These are phyloP conservation scores for Elgaria multicarinata DNA, from an alignment of 2,113 vertebrate genomes.

Conservation along the genomic window DNA sequence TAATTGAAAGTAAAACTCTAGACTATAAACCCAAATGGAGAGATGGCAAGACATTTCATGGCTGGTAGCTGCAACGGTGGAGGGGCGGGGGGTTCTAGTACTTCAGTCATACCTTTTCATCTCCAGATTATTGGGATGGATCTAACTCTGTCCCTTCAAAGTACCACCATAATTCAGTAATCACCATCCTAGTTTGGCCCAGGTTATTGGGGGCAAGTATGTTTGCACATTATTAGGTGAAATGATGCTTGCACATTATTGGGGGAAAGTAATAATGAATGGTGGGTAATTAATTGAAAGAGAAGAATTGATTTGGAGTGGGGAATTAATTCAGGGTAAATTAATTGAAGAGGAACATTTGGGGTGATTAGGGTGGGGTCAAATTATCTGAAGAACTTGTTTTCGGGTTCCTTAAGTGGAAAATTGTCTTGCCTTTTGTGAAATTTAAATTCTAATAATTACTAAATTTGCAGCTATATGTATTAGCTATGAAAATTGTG, in stretches of 20 bases:
- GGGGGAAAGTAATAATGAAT: background rate
- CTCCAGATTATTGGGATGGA: too few species aligned
- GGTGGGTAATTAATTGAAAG: background rate
- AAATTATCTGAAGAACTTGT: too few species aligned
- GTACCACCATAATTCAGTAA: too few species aligned
- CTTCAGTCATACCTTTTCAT: too few species aligned
- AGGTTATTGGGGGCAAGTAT: too few species aligned
- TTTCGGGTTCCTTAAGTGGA: background rate
- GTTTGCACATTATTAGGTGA: too few species aligned
- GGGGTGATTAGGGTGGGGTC: too few species aligned
- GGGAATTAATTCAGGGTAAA: background rate
- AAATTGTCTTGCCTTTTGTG: background rate
- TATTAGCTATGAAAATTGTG: too few species aligned
- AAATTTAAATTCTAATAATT: background rate
- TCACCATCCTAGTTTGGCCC: too few species aligned
- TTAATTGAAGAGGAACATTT: background rate
- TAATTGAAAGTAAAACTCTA: background rate
- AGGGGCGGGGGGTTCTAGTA: too few species aligned
- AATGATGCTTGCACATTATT: background rate
- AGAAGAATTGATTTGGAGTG: background rate
- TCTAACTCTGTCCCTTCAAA: too few species aligned
- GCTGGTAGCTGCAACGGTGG: background rate
- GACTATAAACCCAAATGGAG: background rate
- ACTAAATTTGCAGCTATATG: background rate
- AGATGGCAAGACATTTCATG: background rate